Conservation (phyloP, 2,888 invertebrate species). For the Epirrhoe tristata region DNA sequence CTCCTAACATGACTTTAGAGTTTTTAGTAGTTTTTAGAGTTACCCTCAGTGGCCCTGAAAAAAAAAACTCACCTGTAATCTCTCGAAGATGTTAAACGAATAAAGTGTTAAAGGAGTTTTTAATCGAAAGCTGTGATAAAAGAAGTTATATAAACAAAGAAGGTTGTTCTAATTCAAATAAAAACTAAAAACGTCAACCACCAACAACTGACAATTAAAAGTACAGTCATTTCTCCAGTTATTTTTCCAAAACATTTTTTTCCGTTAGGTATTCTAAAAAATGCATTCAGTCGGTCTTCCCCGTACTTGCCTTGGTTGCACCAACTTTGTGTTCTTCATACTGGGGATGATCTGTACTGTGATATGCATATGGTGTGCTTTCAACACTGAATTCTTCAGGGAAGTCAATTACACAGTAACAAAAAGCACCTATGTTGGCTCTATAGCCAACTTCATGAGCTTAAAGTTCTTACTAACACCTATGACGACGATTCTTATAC, state of each 20-base stretch:
- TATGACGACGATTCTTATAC: conserved; percentile 65
- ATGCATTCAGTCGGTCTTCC: conserved; percentile 75
- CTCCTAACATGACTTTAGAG: no score
- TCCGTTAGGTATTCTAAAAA: conserved; percentile 37
- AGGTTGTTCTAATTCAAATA: not conserved
- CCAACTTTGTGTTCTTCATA: conserved; percentile 69
- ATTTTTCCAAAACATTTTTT: conserved; percentile 17
- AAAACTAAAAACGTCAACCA: not conserved
- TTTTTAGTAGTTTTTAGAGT: no score
- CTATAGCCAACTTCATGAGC: conserved; percentile 68
- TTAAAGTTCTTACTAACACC: conserved; percentile 70
- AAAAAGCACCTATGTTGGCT: conserved; percentile 61
- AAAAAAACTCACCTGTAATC: no score
- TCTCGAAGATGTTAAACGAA: no score
- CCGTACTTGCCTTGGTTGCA: conserved; percentile 75
- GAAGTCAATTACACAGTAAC: conserved; percentile 76
- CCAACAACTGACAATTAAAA: not conserved
- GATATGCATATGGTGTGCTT: conserved; percentile 72
- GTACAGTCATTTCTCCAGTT: conserved; percentile 17
- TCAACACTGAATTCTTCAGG: conserved; percentile 72
- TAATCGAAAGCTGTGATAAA: no score
- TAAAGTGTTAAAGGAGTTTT: no score
- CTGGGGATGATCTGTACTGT: conserved; percentile 58
- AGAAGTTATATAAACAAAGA: no score
- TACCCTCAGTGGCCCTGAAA: no score